These are phyloP conservation scores for Apamea monoglypha DNA, from an alignment of 2,888 invertebrate species.

Conservation along the genomic window DNA sequence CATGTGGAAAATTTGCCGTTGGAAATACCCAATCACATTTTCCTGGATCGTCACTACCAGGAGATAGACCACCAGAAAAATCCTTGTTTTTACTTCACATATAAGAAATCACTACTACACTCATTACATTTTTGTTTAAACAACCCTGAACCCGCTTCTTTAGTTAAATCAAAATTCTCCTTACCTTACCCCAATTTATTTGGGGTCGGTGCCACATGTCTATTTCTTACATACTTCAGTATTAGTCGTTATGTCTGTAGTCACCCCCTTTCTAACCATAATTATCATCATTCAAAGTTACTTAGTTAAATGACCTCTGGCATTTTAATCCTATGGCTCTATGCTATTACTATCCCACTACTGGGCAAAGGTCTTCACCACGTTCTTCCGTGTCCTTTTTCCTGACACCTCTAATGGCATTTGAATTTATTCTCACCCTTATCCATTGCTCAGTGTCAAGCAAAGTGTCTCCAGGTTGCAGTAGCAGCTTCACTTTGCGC, in stretches of 20 bases:
- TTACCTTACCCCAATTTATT: background rate
- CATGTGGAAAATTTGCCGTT: too few relatives aligned
- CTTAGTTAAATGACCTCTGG: background rate
- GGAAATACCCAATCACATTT: background rate
- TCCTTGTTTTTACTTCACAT: too few relatives aligned
- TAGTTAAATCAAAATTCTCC: background rate
- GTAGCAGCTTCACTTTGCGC: conserved; percentile 86
- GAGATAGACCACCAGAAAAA: background rate
- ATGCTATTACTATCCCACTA: background rate
- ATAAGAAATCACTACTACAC: background rate
- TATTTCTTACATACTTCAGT: background rate
- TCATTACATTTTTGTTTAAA: background rate
- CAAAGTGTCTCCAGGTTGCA: conserved; percentile 88
- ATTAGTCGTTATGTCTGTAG: too few relatives aligned
- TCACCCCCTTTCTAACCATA: background rate
- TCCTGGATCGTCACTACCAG: background rate
- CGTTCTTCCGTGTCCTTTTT: background rate
- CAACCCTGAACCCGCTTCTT: background rate
- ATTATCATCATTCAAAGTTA: background rate
- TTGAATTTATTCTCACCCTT: conserved; percentile 75
- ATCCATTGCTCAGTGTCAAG: conserved; percentile 89
- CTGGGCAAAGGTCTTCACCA: background rate
- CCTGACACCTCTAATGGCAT: background rate
- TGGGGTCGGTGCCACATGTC: background rate
- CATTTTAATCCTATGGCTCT: background rate